phyloP scores from a whole-genome alignment of 1,140 invertebrate species.

The Ptiloglossa arizonensis region DNA sequence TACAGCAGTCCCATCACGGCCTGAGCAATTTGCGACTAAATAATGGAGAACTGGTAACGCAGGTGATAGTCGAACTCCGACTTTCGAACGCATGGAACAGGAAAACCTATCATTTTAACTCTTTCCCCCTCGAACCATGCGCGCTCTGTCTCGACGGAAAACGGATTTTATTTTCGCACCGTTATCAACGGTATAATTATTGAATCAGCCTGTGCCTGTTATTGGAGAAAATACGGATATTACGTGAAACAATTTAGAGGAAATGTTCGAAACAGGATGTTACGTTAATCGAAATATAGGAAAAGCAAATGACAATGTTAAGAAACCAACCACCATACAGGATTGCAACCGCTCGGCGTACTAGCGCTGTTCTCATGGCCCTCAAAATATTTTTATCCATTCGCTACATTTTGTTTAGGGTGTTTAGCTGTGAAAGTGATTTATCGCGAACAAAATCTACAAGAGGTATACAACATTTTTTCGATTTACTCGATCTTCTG shows the following conservation, averaged over 20 bases:
- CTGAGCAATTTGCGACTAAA: conserved; percentile 49
- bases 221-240: conserved; percentile 35
- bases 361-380: too few relatives aligned
- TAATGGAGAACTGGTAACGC: conserved; percentile 61
- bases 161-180: conserved; percentile 38
- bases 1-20: conserved; percentile 12
- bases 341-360: too few relatives aligned
- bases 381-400: too few relatives aligned
- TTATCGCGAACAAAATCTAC: too few relatives aligned
- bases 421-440: too few relatives aligned
- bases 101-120: conserved; percentile 39
- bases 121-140: not conserved
- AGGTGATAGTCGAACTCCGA: conserved; percentile 47
- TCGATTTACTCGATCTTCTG: too few relatives aligned
- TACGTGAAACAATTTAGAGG: conserved; percentile 17
- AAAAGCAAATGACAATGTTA: not conserved
- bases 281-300: not conserved
- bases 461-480: too few relatives aligned
- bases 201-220: not conserved
- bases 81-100: conserved; percentile 49
- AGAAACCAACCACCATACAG: too few relatives aligned
- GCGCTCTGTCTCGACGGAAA: not conserved
- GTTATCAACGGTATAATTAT: conserved; percentile 36
- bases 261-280: not conserved
- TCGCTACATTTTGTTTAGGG: too few relatives aligned